Base-by-base conservation (phyloP, 2,113 vertebrate species). In the Lamprotornis superbus region DNA sequence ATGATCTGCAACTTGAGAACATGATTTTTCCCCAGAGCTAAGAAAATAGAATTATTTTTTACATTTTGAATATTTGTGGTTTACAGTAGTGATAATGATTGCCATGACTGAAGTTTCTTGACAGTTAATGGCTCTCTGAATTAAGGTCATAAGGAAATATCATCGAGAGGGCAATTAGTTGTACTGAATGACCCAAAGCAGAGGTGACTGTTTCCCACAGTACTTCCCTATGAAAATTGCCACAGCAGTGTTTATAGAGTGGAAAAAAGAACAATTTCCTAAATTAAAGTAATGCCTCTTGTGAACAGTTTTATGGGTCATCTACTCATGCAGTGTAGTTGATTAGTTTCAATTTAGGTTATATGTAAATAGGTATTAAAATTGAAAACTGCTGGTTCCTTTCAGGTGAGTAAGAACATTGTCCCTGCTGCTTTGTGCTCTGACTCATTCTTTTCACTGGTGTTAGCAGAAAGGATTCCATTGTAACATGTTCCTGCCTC, bases 321-420 rank as follows among this genome's bases (percentile, higher is more conserved):
- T 86, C 90, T 86, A 28, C 75, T 91, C 55, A 80, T 57, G 64
- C 80, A 61, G 80, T 53, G 60, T 93, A 83, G 82, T 90, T 97
- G 86, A 96, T 95, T 95, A 90, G 71, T 93, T 95, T 94, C 71
- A 81, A 83, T 95, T 90, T 96, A 89, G 71, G 59, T 77, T 78
- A 59, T 91, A 84, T 81, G 79, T 93, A 92, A 94, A 92, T 94
- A 93, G 47, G 24, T 87, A 92, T 90, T 95, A 87, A 90, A 94
- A 92, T 63, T 83, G 83, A 92, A 94, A 92, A 61, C 89, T 76
- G 42, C 86, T 90, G 25, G 42, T 86, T 96, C 33, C 27, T 88
- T 93, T 96, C 39, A 85, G 55, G 69, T 90, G 64, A 46, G 56
- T 82, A 93, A 87, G 93, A 95, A 65, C 52, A 52, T 64, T 83